Base-by-base conservation (phyloP, 2,888 invertebrate species). In the Xestia rhomboidea region DNA sequence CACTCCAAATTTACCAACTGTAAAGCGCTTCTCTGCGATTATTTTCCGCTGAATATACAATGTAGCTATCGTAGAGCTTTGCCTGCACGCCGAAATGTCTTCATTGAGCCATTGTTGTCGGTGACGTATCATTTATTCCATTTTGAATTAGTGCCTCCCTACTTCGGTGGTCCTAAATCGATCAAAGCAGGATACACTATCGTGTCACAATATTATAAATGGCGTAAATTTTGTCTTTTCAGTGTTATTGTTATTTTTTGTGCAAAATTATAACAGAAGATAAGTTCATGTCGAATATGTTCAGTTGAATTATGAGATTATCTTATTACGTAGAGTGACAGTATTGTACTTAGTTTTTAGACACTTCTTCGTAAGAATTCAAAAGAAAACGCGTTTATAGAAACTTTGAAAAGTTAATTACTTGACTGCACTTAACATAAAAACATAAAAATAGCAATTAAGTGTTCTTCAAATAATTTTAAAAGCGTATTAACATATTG, bases 71-170 rank as follows among this genome's bases (percentile, higher is more conserved):
- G 88, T 80, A 87, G 85, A 86, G 82, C 82, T 89, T 87, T 88
- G 88, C 86, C 83, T 90, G 86, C 90, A 89, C 88, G 89, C 88
- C 83, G 89, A 90, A 91, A 94, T 92, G 91, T 95, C 94, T 95
- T 94, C 94, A 95, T 95, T 93, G 93, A 91, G 85, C 89, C 90
- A 93, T 96, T 96, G 95, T 95, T 94, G 93, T 82, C 80, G 77
- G 84, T 95, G 95, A 95, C 95, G 90, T 94, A 93, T 95, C 94
- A 94, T 95, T 95, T 94, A 95, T 95, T 92, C 93, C 86, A 84
- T 89, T 92, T 90, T 89, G 93, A 92, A 93, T 93, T 93, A 91
- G 91, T 89, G 83, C 83, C 88, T 71, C 90, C 85, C 90, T 86
- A 85, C 89, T 90, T 90, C 90, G 95, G 96, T 96, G 96, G 96